Base-by-base conservation (phyloP, 1,140 invertebrate genomes). In the Arion vulgaris region DNA sequence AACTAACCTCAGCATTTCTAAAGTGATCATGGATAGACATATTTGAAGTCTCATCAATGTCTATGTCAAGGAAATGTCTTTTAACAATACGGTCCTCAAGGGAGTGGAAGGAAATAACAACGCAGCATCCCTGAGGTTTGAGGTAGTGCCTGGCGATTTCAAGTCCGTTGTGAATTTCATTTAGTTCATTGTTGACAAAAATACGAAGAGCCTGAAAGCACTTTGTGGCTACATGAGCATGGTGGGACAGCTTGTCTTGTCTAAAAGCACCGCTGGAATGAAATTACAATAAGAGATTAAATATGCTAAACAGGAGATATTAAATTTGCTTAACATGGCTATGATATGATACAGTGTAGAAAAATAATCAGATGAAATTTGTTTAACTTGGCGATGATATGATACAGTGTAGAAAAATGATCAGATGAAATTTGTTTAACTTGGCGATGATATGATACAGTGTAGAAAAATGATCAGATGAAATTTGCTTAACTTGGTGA, bases 111-210 rank as follows among this genome's bases (percentile, higher is more conserved):
- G 96, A 95, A 13, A 99, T 94, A 0, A 96, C 95, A 0, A 97
- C 94, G 84, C 98, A 89, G 84, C 95, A 93, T 0, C 97, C 97
- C 0, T 97, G 97, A 0, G 94, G 89, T 93, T 96, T 96, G 34
- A 99, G 93, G 89, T 87, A 90, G 84, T 94, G 93, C 73, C 95
- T 93, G 0, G 97, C 96, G 85, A 97, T 88, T 51, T 96, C 89
- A 88, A 99, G 94, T 1, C 94, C 98, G 92, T 96, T 96, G 93
- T 98, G 97, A 7, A 99, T 94, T 94, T 99, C 97, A 92, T 99
- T 99, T 0, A 99, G 92, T 93, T 99, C 98, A 92, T 99, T 96
- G 91, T 99, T 99, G 0, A 99, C 96, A 93, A 99, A 98, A 85
- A 99, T 98, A 86, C 98, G 93, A 80, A 99, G 91, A 0, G 97